Conservation (phyloP, 2,888 invertebrate species). For the Hirtodrosophila alboralis region DNA sequence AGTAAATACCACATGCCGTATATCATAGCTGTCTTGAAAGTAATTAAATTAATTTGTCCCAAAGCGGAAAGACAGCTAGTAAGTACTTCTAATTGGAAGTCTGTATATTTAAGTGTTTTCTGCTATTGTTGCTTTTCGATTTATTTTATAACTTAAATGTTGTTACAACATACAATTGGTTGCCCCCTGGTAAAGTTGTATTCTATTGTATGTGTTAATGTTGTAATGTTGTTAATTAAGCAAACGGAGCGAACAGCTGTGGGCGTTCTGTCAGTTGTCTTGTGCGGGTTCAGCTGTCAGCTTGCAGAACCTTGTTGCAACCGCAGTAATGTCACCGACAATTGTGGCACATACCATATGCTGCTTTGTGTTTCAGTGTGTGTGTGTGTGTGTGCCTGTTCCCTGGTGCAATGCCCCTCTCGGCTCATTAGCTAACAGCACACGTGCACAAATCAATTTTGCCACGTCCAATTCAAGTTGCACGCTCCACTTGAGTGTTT, state of each 20-base stretch:
- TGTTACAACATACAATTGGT: slow-evolving; percentile 2
- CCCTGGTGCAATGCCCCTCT: slow-evolving; percentile 28
- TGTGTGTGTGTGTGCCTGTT: slow-evolving; percentile 1
- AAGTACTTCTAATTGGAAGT: too few species aligned
- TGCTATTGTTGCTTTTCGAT: slow-evolving; percentile 34
- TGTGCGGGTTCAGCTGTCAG: slow-evolving; percentile 13
- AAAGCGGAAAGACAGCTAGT: too few species aligned
- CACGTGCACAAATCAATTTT: slow-evolving; percentile 77
- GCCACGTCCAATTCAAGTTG: slow-evolving; percentile 34
- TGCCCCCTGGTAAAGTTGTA: slow-evolving; percentile 1
- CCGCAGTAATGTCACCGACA: slow-evolving; percentile 37
- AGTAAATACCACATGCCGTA: too few species aligned
- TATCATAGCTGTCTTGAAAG: too few species aligned
- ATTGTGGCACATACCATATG: slow-evolving; percentile 25
- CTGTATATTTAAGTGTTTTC: too few species aligned
- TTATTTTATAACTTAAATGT: slow-evolving; percentile 53
- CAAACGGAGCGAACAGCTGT: slow-evolving; percentile 37
- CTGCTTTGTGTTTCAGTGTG: background rate
- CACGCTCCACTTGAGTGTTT: slow-evolving; percentile 30
- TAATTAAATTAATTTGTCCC: too few species aligned
- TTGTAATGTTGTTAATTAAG: slow-evolving; percentile 69
- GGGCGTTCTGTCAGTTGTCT: slow-evolving; percentile 20
- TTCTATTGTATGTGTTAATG: slow-evolving; percentile 45
- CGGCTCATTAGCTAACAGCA: slow-evolving; percentile 71
- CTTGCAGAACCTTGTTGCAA: slow-evolving; percentile 26